Conservation (phyloP, 2,888 invertebrate genomes). For the Idaea biselata region DNA sequence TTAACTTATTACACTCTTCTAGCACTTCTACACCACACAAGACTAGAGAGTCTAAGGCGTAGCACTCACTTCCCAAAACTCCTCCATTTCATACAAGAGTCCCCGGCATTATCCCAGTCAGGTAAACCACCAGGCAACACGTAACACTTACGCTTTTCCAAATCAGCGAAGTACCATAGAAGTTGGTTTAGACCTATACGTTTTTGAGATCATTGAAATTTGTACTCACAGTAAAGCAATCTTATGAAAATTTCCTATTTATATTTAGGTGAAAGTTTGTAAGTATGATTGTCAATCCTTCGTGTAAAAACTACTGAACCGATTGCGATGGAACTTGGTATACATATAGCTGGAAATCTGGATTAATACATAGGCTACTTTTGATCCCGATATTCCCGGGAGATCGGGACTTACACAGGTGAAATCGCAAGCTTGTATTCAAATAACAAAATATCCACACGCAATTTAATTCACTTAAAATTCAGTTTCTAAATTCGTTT, state of each 20-base stretch:
- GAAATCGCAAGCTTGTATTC: too few relatives aligned
- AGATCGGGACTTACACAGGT: too few relatives aligned
- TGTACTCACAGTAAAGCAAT: background rate
- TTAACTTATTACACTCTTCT: background rate
- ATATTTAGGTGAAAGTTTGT: too few relatives aligned
- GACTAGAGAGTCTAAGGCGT: background rate
- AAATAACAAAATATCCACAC: too few relatives aligned
- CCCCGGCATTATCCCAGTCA: constrained; percentile 88
- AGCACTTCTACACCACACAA: constrained; percentile 14
- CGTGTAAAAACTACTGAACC: too few relatives aligned
- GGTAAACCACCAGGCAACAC: constrained; percentile 85
- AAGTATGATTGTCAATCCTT: too few relatives aligned
- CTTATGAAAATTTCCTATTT: background rate
- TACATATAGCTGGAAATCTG: too few relatives aligned
- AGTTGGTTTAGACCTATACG: constrained; percentile 92
- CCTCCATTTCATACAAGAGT: constrained; percentile 92
- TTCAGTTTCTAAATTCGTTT: too few relatives aligned
- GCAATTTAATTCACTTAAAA: too few relatives aligned
- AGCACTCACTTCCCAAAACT: constrained; percentile 89
- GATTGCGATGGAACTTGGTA: too few relatives aligned
- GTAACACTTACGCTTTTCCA: constrained; percentile 91
- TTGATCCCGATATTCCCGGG: too few relatives aligned
- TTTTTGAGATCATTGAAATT: background rate
- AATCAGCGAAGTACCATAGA: constrained; percentile 95
- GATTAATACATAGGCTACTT: too few relatives aligned